A percentile compares a stretch with the other conserved stretches of the same genome.
Evolutionary conservation across 2,113 vertebrate species (phyloP).

Genomic region (Catharus minimus): DNA sequence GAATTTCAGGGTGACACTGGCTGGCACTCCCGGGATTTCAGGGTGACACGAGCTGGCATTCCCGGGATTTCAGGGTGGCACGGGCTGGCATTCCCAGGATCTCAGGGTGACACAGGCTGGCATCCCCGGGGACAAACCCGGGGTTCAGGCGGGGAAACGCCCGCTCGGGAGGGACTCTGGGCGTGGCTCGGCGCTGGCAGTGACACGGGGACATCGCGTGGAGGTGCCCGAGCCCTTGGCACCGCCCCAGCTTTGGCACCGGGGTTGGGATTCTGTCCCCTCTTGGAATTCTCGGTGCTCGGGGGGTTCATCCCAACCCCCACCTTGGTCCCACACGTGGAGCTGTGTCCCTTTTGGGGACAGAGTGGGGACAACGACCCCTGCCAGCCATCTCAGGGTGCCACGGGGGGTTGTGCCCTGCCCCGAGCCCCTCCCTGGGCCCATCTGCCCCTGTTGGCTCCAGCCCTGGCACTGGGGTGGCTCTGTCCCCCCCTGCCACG

Average conservation of each 20-base stretch:
- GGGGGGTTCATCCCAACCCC: background rate
- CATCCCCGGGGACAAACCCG: too few species aligned
- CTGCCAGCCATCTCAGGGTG: accelerated
- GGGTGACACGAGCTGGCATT: too few species aligned
- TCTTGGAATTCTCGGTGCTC: background rate
- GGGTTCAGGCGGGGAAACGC: too few species aligned
- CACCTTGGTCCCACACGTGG: accelerated
- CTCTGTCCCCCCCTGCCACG: background rate
- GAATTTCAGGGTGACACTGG: too few species aligned
- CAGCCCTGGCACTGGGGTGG: background rate
- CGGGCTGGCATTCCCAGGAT: background rate
- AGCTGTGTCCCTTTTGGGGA: background rate
- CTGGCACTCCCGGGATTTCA: too few species aligned
- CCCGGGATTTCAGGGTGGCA: too few species aligned
- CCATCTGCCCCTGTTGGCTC: too few species aligned
- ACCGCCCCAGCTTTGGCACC: background rate
- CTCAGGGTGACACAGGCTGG: accelerated
- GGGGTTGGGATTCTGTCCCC: accelerated
- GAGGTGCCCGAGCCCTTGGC: background rate
- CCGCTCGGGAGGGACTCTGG: accelerated
- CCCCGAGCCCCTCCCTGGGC: background rate
- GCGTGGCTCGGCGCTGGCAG: background rate
- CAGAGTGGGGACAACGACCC: background rate
- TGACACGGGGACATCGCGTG: accelerated
- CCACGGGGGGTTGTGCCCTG: accelerated